phyloP scores from a whole-genome alignment of 1,140 invertebrate species.

The Sminthurides bifidus region DNA sequence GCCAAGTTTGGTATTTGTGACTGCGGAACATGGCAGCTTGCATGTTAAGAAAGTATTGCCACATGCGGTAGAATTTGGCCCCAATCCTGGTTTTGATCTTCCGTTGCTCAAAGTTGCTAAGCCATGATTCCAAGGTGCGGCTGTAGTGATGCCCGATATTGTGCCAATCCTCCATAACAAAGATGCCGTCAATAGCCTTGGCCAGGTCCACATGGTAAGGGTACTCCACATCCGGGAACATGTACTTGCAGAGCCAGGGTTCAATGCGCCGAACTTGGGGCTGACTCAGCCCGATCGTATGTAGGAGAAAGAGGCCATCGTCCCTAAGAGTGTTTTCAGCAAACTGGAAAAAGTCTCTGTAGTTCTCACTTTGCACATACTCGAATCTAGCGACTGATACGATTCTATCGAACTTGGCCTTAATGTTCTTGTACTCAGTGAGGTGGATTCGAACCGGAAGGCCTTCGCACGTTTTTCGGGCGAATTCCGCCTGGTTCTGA shows the following conservation, averaged over 20 bases:
- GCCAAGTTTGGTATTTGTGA: constrained; percentile 10
- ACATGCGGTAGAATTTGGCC: constrained; percentile 15
- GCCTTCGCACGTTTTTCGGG: not conserved
- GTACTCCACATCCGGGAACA: constrained; percentile 17
- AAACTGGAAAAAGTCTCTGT: constrained; percentile 19
- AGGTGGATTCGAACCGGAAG: constrained; percentile 2
- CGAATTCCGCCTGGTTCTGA: not conserved
- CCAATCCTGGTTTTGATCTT: constrained; percentile 1
- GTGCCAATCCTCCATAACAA: constrained; percentile 21
- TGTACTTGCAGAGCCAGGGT: constrained; percentile 15
- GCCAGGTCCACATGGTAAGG: constrained; percentile 15
- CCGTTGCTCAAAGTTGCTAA: constrained; percentile 9
- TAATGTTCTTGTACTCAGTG: not conserved
- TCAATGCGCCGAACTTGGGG: not conserved
- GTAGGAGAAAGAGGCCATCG: constrained; percentile 21
- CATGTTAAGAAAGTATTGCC: constrained; percentile 9
- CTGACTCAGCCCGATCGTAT: constrained; percentile 19
- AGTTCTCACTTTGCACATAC: constrained; percentile 15
- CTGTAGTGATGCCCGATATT: constrained; percentile 8
- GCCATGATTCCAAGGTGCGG: constrained; percentile 10
- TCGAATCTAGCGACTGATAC: constrained; percentile 20
- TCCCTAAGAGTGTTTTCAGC: constrained; percentile 2
- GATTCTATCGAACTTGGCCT: constrained; percentile 8
- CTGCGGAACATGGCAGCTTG: constrained; percentile 5
- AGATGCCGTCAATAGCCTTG: constrained; percentile 14